Base-by-base conservation (phyloP, 1,140 invertebrate species). In the Coptotermes formosanus region DNA sequence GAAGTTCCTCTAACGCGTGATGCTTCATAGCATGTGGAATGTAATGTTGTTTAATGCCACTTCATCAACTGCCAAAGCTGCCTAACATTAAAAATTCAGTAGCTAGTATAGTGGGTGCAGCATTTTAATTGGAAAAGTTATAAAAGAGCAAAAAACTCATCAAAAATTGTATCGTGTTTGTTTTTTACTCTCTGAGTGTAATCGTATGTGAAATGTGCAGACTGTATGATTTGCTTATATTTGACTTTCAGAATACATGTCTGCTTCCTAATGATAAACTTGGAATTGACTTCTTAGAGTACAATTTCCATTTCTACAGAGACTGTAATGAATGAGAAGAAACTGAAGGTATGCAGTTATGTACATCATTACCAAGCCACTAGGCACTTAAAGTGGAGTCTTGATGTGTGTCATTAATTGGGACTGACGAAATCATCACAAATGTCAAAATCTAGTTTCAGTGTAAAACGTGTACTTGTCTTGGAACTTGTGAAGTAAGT, bases 251-350 rank as follows among this genome's bases (percentile, higher is more conserved):
- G 93, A 92, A 92, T 86, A 89, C 92, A 3, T 94, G 93, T 88
- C 89, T 82, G 14, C 82, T 92, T 85, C 83, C 91, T 30, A 89
- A 89, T 11, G 88, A 89, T 12, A 91, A 92, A 82, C 88, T 91
- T 45, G 92, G 92, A 85, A 88, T 90, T 23, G 90, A 93, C 43
- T 94, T 92, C 88, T 89, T 93, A 30, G 93, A 94, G 89, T 94
- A 93, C 89, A 94, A 94, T 88, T 93, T 94, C 86, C 91, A 92
- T 87, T 92, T 94, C 82, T 92, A 93, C 87, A 90, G 93, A 90
- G 91, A 93, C 88, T 94, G 93, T 90, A 91, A 91, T 87, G 93
- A 93, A 88, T 93, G 90, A 91, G 44, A 85, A 52, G 23, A 59
- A 55, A 86, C 48, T 16, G n/a, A 69, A 87, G 45, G 23, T 55